phyloP scores from a whole-genome alignment of 2,797 vertebrate species.

The Rhyacichthys aspro region DNA sequence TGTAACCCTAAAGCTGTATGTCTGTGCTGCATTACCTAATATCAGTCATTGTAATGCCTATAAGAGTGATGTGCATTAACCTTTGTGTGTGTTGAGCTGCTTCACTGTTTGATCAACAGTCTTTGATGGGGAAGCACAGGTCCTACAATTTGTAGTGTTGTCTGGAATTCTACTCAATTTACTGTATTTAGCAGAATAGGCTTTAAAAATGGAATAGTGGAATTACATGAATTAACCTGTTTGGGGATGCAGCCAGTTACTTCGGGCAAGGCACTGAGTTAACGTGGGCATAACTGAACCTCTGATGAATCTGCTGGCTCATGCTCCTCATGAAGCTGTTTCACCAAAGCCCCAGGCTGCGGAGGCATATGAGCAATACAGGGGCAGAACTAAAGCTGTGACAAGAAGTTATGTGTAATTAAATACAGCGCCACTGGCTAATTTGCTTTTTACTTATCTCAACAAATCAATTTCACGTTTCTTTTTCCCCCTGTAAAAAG shows the following conservation, averaged over 20 bases:
- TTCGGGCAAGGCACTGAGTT: constrained; percentile 42
- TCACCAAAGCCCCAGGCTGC: constrained; percentile 50
- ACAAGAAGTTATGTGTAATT: constrained; percentile 69
- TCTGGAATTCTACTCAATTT: no score
- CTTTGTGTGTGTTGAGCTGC: no score
- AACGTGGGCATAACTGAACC: constrained; percentile 50
- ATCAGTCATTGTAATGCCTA: no score
- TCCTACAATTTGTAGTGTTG: no score
- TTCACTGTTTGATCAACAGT: no score
- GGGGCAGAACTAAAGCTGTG: constrained; percentile 61
- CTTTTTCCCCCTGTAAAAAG: constrained; percentile 29
- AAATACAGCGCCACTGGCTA: constrained; percentile 63
- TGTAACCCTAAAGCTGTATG: no score
- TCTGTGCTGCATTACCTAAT: no score
- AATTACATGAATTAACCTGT: constrained; percentile 60
- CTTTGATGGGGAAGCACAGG: no score
- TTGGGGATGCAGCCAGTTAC: constrained; percentile 43
- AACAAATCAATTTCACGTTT: constrained; percentile 44
- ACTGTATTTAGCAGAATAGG: no score
- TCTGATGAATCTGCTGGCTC: constrained; percentile 64
- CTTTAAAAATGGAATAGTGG: constrained; percentile 43
- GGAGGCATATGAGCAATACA: constrained; percentile 54
- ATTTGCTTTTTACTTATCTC: constrained; percentile 66
- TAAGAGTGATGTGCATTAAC: no score
- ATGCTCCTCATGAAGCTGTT: constrained; percentile 57